Conservation (phyloP, 2,888 invertebrate genomes). For the Gastracanthus pulcherrimus region DNA sequence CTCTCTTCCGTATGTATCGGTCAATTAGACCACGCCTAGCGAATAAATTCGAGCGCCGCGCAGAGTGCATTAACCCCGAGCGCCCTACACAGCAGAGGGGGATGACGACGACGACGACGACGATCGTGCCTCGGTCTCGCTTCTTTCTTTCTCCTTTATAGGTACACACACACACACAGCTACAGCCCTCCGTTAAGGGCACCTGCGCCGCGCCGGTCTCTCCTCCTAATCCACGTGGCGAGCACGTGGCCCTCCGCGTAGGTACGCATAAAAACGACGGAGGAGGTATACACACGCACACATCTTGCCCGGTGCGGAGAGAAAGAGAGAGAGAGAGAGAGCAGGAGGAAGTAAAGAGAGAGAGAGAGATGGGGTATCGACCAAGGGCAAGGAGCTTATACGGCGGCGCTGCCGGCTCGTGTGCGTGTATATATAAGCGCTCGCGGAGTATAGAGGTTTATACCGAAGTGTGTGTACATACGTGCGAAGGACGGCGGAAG, state of each 20-base stretch:
- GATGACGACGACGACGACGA: not conserved
- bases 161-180: not conserved
- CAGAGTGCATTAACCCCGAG: slow-evolving; percentile 4
- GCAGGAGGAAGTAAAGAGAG: slow-evolving; percentile 52
- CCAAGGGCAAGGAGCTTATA: slow-evolving; percentile 76
- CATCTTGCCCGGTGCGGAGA: no score
- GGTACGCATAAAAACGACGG: slow-evolving; percentile 36
- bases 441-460: not conserved
- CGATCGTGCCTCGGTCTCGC: no score
- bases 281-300: no score
- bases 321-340: not conserved
- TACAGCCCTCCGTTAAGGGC: no score
- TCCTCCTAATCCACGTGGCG: slow-evolving; percentile 66
- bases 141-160: slow-evolving; percentile 4
- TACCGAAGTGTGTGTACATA: no score
- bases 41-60: slow-evolving; percentile 33
- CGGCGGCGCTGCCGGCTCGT: no score
- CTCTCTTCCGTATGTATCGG: not conserved
- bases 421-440: slow-evolving; percentile 17
- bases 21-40: slow-evolving; percentile 71
- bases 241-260: slow-evolving; percentile 69
- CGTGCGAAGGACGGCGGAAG: slow-evolving; percentile 15
- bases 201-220: slow-evolving; percentile 70
- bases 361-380: slow-evolving; percentile 74
- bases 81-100: not conserved